These are phyloP conservation scores for Maccullochella peelii DNA, from an alignment of 2,113 vertebrate species.

Conservation along the genomic window DNA sequence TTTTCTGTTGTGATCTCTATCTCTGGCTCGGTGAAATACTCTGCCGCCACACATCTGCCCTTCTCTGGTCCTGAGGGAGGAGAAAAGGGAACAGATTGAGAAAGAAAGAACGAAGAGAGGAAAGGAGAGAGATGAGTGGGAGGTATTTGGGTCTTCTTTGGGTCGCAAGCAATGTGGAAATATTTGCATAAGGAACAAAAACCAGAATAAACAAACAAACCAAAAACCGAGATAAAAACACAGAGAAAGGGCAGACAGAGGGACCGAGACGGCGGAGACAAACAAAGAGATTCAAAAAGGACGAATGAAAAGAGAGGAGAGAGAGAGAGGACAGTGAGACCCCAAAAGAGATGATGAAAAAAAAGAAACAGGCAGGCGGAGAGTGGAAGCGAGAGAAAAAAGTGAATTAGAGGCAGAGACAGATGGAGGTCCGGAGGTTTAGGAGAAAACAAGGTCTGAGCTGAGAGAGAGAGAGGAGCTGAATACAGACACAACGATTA, in stretches of 20 bases:
- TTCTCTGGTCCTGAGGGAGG: conserved; percentile 87
- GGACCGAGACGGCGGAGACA: background rate
- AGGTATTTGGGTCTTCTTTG: background rate
- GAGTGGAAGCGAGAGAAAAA: conserved; percentile 4
- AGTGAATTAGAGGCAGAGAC: conserved; percentile 35
- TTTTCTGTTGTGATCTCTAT: conserved; percentile 93
- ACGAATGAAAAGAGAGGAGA: conserved; percentile 6
- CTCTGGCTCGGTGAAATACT: conserved; percentile 92
- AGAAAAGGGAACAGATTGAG: background rate
- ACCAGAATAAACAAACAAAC: background rate
- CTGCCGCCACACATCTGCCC: conserved; percentile 91
- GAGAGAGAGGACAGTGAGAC: background rate
- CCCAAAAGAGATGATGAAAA: conserved; percentile 6
- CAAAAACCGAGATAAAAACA: background rate
- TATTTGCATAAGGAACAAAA: conserved; percentile 2
- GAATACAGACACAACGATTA: conserved; percentile 53
- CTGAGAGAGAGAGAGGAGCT: conserved; percentile 35
- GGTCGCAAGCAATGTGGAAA: background rate
- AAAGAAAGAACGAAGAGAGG: background rate
- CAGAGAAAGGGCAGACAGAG: conserved; percentile 10
- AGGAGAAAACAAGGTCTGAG: conserved; percentile 47
- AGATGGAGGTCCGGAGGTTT: conserved; percentile 56
- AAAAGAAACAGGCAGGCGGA: background rate
- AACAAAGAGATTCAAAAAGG: conserved; percentile 4
- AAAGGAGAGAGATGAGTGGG: no score